Evolutionary conservation across 2,113 vertebrate species (phyloP).

Genomic region (Pyrgilauda ruficollis): DNA sequence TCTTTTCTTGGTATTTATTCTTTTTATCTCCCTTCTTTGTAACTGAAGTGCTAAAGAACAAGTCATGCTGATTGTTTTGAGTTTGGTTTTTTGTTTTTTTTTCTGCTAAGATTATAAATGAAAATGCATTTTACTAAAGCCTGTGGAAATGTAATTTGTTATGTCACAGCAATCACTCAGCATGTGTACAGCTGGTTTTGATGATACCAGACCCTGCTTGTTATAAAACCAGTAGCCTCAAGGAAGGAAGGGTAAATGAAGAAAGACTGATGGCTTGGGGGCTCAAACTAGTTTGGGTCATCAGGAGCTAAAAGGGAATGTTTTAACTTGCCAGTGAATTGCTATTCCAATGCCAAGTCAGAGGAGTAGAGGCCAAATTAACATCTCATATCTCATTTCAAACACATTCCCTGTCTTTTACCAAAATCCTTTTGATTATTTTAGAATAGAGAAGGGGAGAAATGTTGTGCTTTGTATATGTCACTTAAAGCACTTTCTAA

Average conservation of each 20-base stretch:
- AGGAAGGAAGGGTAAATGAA: background rate
- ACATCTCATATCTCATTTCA: background rate
- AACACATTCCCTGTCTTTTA: background rate
- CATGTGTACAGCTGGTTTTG: background rate
- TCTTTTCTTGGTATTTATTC: background rate
- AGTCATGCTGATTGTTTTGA: background rate
- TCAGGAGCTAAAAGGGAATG: background rate
- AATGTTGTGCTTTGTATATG: background rate
- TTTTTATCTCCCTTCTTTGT: background rate
- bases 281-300: background rate
- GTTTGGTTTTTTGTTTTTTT: background rate
- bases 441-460: background rate
- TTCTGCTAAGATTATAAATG: background rate
- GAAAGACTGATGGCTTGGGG: background rate
- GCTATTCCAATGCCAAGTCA: background rate
- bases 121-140: conserved; percentile 31
- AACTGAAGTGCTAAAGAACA: background rate
- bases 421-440: background rate
- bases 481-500: background rate
- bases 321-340: background rate
- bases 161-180: conserved; percentile 19
- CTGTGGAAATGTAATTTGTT: conserved; percentile 13
- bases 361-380: background rate
- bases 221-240: conserved; percentile 2
- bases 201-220: background rate